These are phyloP conservation scores for Aphodius sticticus DNA, from an alignment of 2,888 invertebrate genomes.

Conservation along the genomic window DNA sequence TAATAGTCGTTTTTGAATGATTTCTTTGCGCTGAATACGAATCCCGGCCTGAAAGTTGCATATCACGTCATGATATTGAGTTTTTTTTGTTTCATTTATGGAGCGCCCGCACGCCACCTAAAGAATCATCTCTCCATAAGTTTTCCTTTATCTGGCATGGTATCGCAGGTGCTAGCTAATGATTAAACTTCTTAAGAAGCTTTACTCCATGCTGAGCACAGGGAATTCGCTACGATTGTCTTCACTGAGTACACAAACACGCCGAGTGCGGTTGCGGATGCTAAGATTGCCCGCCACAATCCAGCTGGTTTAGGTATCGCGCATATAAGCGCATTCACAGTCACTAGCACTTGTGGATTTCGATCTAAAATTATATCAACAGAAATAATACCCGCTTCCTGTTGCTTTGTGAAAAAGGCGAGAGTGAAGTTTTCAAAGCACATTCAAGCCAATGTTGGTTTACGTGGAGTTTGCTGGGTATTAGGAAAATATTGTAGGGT, in stretches of 20 bases:
- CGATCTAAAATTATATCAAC: background rate
- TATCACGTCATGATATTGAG: too few relatives aligned
- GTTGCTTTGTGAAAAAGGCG: background rate
- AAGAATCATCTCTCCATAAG: background rate
- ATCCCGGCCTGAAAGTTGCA: too few relatives aligned
- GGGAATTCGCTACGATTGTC: too few relatives aligned
- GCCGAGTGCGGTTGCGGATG: background rate
- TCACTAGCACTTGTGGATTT: background rate
- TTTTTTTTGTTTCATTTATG: too few relatives aligned
- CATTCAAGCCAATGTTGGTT: too few relatives aligned
- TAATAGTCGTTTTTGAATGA: too few relatives aligned
- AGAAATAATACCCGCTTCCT: background rate
- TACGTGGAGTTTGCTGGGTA: too few relatives aligned
- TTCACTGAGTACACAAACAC: background rate
- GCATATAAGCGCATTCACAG: too few relatives aligned
- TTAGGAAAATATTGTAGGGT: too few relatives aligned
- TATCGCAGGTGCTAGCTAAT: background rate
- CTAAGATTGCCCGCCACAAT: background rate
- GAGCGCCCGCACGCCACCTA: too few relatives aligned
- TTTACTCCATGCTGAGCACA: background rate
- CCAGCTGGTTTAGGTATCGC: background rate
- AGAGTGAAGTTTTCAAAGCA: background rate
- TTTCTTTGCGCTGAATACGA: too few relatives aligned
- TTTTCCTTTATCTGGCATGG: background rate
- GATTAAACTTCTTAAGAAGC: background rate